Evolutionary conservation across 2,888 invertebrate genomes (phyloP), one percentile per base, ranked within the genome.

Genomic region (Mellilla xanthometata): DNA sequence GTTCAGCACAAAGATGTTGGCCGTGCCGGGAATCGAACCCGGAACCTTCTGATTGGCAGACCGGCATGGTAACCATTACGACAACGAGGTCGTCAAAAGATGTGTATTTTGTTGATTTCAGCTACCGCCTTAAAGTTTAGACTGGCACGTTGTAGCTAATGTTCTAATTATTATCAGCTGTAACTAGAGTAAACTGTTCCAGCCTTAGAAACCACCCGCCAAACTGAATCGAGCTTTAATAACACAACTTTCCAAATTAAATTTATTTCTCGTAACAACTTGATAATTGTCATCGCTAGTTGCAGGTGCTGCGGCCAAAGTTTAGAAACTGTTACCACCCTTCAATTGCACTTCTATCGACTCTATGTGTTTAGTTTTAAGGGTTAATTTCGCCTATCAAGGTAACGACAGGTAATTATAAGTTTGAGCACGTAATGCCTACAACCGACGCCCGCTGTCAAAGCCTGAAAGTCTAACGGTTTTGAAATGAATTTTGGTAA

Each of bases 351-450:
- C 22, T 7, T n/a, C 24, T 24, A 8, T 24, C 8, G n/a, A 24
- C 3, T 24, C 28, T 28, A 10, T 28, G 4, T 11, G 1, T 5
- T 2, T 4, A 2, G 11, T 1, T 11, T 11, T 28, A 28, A 28
- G 7, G 11, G 4, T 6, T 28, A 11, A 3, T 28, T 28, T 28
- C 3, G 11, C 1, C 6, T 28, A 2, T 28, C 2, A 10, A 28
- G 10, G 43, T 15, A 33, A 35, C 34, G 50, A 34, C 42, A 36
- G 54, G 55, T 48, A 58, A 55, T 58, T 58, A 55, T 53, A 58
- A 58, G 57, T 58, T 58, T 51, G 40, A 33, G 53, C 57, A 55
- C 57, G 57, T 57, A 57, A 54, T 31, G 34, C 40, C 47, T 49
- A 49, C 47, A 34, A 45, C 47, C 41, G 46, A 45, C 22, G 52